phyloP scores from a whole-genome alignment of 2,888 invertebrate species.

The Kryphioiulus occultus region DNA sequence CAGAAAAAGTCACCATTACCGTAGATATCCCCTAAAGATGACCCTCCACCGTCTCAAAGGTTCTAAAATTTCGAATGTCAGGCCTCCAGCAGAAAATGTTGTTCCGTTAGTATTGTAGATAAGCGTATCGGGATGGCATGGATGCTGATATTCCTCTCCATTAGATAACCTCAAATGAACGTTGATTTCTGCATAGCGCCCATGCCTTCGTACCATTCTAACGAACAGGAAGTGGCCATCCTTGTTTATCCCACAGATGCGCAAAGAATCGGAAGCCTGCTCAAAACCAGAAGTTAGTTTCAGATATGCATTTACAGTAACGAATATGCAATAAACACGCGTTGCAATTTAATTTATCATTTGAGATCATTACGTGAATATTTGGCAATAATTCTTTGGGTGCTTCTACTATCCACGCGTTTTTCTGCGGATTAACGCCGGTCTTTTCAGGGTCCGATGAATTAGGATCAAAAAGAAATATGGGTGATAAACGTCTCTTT shows the following conservation, averaged over 20 bases:
- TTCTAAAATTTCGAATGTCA: slow-evolving; percentile 71
- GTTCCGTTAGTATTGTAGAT: slow-evolving; percentile 60
- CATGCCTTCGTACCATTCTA: neutral
- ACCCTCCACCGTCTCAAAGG: slow-evolving; percentile 71
- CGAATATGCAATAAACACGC: too few species aligned
- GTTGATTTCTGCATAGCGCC: neutral
- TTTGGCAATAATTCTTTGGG: too few species aligned
- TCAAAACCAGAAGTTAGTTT: too few species aligned
- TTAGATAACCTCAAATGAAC: neutral
- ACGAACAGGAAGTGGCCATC: neutral
- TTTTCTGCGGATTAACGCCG: too few species aligned
- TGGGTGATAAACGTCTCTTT: too few species aligned
- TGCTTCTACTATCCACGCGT: too few species aligned
- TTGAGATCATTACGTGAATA: too few species aligned
- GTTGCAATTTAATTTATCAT: too few species aligned
- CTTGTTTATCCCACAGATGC: neutral
- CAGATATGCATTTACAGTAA: too few species aligned
- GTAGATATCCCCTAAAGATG: slow-evolving; percentile 74
- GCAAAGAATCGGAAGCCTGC: neutral
- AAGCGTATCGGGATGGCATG: slow-evolving; percentile 69
- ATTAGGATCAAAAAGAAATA: too few species aligned
- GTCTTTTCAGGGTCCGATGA: too few species aligned
- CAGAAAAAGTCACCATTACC: slow-evolving; percentile 57
- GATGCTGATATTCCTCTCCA: slow-evolving; percentile 63
- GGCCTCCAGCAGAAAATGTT: slow-evolving; percentile 59